Percentiles rank a stretch among this genome's conserved stretches.
These are phyloP conservation scores for Phymanthus crucifer DNA, from an alignment of 92 coral and sea anemone genomes.

Conservation along the genomic window DNA sequence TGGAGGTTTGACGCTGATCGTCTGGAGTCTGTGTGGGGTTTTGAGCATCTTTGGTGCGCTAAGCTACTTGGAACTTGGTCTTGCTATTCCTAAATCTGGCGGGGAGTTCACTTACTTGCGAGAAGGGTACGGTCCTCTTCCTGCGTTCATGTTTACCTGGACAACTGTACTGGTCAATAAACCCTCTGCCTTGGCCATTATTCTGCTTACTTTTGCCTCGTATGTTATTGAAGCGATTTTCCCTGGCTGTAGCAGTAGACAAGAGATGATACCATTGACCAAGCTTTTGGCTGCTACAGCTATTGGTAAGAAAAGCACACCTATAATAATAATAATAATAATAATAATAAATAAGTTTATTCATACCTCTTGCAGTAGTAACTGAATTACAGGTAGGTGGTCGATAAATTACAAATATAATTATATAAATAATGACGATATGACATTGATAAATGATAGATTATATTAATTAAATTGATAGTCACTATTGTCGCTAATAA, in stretches of 20 bases:
- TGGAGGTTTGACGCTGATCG: conserved; percentile 51
- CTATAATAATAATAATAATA: too few relatives aligned
- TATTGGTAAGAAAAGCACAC: conserved; percentile 62
- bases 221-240: conserved; percentile 78
- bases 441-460: too few relatives aligned
- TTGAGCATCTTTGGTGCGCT: conserved; percentile 53
- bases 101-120: conserved; percentile 59
- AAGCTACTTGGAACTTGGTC: conserved; percentile 60
- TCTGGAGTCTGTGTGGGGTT: conserved; percentile 57
- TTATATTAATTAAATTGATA: too few relatives aligned
- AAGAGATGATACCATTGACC: conserved; percentile 61
- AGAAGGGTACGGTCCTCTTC: conserved; percentile 71
- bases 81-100: conserved; percentile 55
- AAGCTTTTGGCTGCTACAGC: conserved; percentile 88
- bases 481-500: too few relatives aligned
- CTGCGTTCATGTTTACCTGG: conserved; percentile 82
- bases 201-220: conserved; percentile 77
- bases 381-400: too few relatives aligned
- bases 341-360: too few relatives aligned
- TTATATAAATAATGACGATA: too few relatives aligned
- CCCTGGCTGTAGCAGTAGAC: conserved; percentile 75
- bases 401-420: too few relatives aligned
- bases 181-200: conserved; percentile 71
- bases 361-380: too few relatives aligned
- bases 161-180: conserved; percentile 60